Conservation (phyloP, 2,888 invertebrate genomes). For the Orchestes rusci region DNA sequence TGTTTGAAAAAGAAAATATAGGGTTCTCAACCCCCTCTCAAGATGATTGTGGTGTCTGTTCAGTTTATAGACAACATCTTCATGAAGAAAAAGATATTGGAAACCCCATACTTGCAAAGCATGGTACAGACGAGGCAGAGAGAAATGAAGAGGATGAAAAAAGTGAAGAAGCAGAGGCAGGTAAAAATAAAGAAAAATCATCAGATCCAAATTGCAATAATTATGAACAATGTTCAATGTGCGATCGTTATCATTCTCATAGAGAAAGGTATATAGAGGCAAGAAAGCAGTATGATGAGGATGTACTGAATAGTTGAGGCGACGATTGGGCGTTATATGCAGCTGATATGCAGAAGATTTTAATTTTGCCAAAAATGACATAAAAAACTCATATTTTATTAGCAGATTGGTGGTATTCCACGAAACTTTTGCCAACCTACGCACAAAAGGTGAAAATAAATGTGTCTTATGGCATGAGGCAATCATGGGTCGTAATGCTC, state of each 20-base stretch:
- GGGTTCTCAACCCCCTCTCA: slow-evolving; percentile 5
- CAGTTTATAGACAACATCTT: slow-evolving; percentile 3
- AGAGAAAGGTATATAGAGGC: background rate
- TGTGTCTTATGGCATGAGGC: slow-evolving; percentile 22
- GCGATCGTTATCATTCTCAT: slow-evolving; percentile 5
- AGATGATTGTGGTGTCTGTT: slow-evolving; percentile 9
- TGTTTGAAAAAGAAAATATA: slow-evolving; percentile 6
- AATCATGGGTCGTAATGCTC: slow-evolving; percentile 15
- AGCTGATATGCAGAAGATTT: slow-evolving; percentile 10
- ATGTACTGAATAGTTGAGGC: background rate
- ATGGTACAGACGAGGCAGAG: background rate
- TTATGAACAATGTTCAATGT: slow-evolving; percentile 5
- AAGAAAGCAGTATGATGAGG: slow-evolving; percentile 8
- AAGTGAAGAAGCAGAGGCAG: too few species aligned
- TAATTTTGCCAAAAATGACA: slow-evolving; percentile 11
- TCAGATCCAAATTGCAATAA: too few species aligned
- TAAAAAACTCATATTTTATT: slow-evolving; percentile 11
- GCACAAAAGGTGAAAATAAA: slow-evolving; percentile 1
- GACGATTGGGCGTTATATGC: slow-evolving; percentile 3
- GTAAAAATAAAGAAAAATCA: too few species aligned
- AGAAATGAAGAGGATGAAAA: background rate
- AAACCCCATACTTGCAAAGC: too few species aligned
- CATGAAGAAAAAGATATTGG: too few species aligned
- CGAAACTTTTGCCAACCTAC: slow-evolving; percentile 8
- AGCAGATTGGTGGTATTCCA: slow-evolving; percentile 8